Evolutionary conservation across 2,888 invertebrate species (phyloP), one percentile per base, ranked within the genome.

Genomic region (Drosophila anomalata): DNA sequence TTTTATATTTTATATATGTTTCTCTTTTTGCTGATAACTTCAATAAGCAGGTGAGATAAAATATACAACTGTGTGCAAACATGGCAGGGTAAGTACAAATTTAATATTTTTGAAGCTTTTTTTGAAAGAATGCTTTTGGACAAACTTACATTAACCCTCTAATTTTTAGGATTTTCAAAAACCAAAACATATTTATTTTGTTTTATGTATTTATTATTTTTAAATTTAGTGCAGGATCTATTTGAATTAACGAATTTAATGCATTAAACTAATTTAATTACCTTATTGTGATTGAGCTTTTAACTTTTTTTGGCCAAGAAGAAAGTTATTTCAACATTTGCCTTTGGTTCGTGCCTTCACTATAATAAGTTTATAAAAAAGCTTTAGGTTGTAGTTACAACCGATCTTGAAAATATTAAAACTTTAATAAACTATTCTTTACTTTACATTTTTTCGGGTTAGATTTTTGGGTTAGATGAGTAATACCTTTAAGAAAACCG

Each of bases 21-120:
- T 60, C 70, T 58, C 51, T 69, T 59, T 54, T 53, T 4, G 33
- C 72, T 72, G 69, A 70, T 70, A 70, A 36, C 72, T 62, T 55
- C 51, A 62, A 72, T 62, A 12, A 12, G 24, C 12, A n/a, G 29
- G 36, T 66, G 44, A 42, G 51, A 54, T 61, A 51, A 33, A 42
- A 29, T 53, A 48, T 36, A 53, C 4, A 9, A 29, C 17, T 46
- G 6, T 41, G 9, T 33, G 5, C 7, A 2, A 3, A 9, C 14
- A 9, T 26, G 17, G 24, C n/a, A 20, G 3, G 26, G 12, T 29
- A 29, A 29, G 29, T 29, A 9, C 29, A 9, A 9, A 6, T 4
- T 17, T 12, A 12, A 31, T 44, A 33, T 9, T 36, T n/a, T 17
- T 20, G 26, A 42, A 55, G 36, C 36, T 46, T 36, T 36, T 36